Percentiles rank a stretch among this genome's conserved stretches.
phyloP scores from a whole-genome alignment of 2,888 invertebrate species.

The Hybos culiciformis region DNA sequence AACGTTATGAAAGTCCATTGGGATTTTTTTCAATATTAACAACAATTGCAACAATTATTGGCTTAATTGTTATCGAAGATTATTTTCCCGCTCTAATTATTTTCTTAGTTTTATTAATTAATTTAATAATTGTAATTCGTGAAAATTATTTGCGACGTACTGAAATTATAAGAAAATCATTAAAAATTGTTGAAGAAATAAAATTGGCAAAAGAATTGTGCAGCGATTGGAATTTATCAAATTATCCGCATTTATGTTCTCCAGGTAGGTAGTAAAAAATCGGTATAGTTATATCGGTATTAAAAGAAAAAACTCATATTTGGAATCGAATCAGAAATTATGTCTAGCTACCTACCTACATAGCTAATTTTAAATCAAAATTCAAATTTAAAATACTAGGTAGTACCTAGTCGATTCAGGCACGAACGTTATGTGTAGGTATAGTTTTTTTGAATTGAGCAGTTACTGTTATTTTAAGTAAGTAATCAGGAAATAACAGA shows the following conservation, averaged over 20 bases:
- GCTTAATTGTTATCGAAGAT: conserved; percentile 38
- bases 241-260: conserved; percentile 77
- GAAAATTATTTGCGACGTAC: conserved; percentile 50
- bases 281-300: too few relatives aligned
- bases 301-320: too few relatives aligned
- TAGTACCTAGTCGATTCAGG: too few relatives aligned
- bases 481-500: too few relatives aligned
- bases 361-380: too few relatives aligned
- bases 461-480: too few relatives aligned
- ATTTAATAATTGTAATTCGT: conserved; percentile 44
- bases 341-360: too few relatives aligned
- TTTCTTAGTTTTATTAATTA: conserved; percentile 40
- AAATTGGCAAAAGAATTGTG: conserved; percentile 28
- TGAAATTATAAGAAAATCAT: conserved; percentile 41
- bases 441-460: too few relatives aligned
- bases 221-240: conserved; percentile 52
- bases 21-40: conserved; percentile 51
- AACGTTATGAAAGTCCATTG: conserved; percentile 44
- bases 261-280: too few relatives aligned
- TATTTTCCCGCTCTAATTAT: conserved; percentile 33
- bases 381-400: too few relatives aligned
- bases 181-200: conserved; percentile 28
- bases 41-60: conserved; percentile 40
- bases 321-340: too few relatives aligned
- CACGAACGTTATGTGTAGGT: too few relatives aligned